Base-by-base conservation (phyloP, 2,888 invertebrate genomes). In the Nomada hirtipes region DNA sequence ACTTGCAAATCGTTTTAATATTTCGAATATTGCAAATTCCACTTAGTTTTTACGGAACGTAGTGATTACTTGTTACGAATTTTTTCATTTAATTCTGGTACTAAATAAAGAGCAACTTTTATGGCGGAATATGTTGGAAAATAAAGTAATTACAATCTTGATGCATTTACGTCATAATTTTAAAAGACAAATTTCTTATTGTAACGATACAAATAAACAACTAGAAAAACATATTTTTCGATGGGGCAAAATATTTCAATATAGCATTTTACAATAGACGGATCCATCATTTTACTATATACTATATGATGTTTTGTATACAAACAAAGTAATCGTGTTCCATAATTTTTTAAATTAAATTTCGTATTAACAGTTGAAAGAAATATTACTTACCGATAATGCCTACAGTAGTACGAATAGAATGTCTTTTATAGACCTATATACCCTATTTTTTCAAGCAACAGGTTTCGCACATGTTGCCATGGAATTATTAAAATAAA, bases 401-500 rank as follows among this genome's bases (percentile, higher is more conserved):
- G 42, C 23, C 50, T 63, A 29, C 50, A 26, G 44, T 57, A 50
- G 61, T 68, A 18, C 9, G 15, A 61, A 36, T 75, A 44, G 2
- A 52, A 4, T 50, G 10, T 53, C 0, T 20, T 26, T n/a, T 11
- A 4, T 53, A 11, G 15, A 13, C 18, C 50, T 59, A 3, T 29
- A 50, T 63, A 18, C 42, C 10, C 18, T 23, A 47, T 4, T 61
- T 9, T 47, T 20, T 20, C 15, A n/a, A 23, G 50, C 79, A 79
- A 80, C 61, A 72, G 61, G 55, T 79, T 73, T 55, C 53, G 29
- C 9, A 55, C 44, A 13, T 44, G 68, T 47, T 64, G 2, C 15
- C 4, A 42, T 42, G 13, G 1, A 57, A 65, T 69, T 50, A 59
- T 59, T 64, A 7, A 26, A 68, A 57, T 57, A n/a, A 20, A 47